Base-by-base conservation (phyloP, 2,797 vertebrate species). In the Arremon aurantiirostris region DNA sequence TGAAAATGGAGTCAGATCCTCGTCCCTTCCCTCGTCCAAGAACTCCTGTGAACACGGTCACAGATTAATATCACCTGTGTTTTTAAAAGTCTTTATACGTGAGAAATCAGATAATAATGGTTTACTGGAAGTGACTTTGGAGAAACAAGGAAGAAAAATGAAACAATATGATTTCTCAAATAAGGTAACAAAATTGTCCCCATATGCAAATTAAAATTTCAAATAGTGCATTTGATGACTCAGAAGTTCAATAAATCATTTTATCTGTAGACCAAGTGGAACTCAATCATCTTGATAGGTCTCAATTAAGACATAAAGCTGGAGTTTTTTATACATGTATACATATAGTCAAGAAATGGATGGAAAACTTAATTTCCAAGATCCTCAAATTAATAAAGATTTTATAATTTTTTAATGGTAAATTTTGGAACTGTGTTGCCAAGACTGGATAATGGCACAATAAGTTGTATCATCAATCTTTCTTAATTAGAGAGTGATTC, bases 341-440 rank as follows among this genome's bases (percentile, higher is more conserved):
- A 23, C 0, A 2, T 6, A 23, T 14, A 41, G 17, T 26, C 12
- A 56, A 27, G 11, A 68, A n/a, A 32, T 39, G 3, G 14, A 39
- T 28, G 15, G 13, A 73, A 81, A 84, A 35, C 8, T 34, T 71
- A 17, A 72, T 72, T 80, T 83, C 6, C 9, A 53, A 50, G 4
- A 26, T 42, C 32, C 24, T 52, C 22, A 59, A 55, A 23, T 64
- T 23, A 56, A 52, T 24, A 32, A 77, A 61, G 2, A 8, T 61
- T 68, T 84, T 49, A 13, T 10, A n/a, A 27, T 56, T 77, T 77
- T 22, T 37, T 49, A 52, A 9, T 19, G 9, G 4, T 32, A 52
- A 5, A 9, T 42, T 93, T 84, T 55, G 27, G 14, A 47, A 52
- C 9, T 26, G 8, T 28, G 7, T 34, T 61, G 7, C 12, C 32